A percentile compares a stretch with the other conserved stretches of the same genome.
phyloP scores from a whole-genome alignment of 2,797 vertebrate species.

The Limnodromus scolopaceus region DNA sequence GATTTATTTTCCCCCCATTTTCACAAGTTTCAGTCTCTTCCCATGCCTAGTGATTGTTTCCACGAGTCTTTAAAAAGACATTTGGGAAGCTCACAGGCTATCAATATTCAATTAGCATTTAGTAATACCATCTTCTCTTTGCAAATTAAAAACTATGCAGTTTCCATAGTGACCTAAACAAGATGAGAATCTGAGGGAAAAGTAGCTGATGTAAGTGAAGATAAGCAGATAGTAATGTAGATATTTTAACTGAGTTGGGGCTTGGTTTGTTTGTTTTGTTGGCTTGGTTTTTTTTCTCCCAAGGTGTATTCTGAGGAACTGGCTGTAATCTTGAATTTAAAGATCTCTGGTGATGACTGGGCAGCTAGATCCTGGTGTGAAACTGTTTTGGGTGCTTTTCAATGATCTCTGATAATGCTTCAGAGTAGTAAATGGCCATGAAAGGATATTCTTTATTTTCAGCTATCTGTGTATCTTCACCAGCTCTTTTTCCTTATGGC shows the following conservation, averaged over 20 bases:
- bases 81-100: neutral
- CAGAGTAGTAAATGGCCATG: neutral
- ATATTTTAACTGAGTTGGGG: neutral
- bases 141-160: neutral
- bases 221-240: neutral
- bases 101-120: slow-evolving; percentile 26
- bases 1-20: neutral
- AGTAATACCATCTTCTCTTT: neutral
- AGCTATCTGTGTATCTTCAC: neutral
- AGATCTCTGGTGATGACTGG: neutral
- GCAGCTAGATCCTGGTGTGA: neutral
- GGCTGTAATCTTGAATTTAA: neutral
- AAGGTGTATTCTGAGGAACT: neutral
- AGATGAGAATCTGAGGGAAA: neutral
- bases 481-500: neutral
- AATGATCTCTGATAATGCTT: neutral
- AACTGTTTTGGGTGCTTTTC: neutral
- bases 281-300: neutral
- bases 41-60: neutral
- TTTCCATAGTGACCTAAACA: slow-evolving; percentile 36
- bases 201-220: neutral
- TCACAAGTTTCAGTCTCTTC: neutral
- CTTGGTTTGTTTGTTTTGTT: neutral
- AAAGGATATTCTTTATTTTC: neutral
- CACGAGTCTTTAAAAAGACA: neutral